Conservation (phyloP, 2,113 vertebrate genomes). For the sheep (Ovis aries) region DNA sequence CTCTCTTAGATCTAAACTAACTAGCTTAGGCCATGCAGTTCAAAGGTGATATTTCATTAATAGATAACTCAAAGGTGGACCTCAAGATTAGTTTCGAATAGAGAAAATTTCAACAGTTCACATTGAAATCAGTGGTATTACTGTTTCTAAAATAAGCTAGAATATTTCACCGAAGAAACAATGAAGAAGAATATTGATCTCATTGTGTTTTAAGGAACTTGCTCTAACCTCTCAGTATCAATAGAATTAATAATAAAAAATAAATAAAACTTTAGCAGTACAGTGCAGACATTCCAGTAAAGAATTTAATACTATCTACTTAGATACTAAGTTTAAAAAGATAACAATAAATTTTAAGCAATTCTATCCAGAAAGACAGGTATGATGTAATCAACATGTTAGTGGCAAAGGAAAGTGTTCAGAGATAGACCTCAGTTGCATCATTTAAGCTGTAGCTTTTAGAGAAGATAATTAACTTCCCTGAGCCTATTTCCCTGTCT, state of each 20-base stretch:
- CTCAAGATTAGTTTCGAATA: constrained; percentile 18
- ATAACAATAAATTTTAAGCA: constrained; percentile 1
- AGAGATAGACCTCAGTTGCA: not conserved
- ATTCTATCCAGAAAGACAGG: not conserved
- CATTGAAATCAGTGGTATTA: not conserved
- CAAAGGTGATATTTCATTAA: constrained; percentile 52
- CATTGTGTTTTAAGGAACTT: not conserved
- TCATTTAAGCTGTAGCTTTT: not conserved
- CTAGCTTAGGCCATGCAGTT: not conserved
- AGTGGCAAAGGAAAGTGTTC: not conserved
- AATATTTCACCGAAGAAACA: not conserved
- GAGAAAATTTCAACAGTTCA: constrained; percentile 1
- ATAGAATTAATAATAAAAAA: constrained; percentile 1
- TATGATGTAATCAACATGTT: not conserved
- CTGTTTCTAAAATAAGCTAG: constrained; percentile 7
- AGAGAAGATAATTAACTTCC: not conserved
- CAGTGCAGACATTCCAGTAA: not conserved
- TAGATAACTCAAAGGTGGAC: constrained; percentile 37
- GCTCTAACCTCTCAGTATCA: not conserved
- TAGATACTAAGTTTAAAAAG: not conserved
- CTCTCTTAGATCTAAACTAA: constrained; percentile 23
- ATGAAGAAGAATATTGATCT: not conserved
- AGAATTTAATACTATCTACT: not conserved
- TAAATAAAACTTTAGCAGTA: constrained; percentile 22
- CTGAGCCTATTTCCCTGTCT: not conserved